Evolutionary conservation across 2,888 invertebrate species (phyloP).

Genomic region (Eucriotettix oculatus): DNA sequence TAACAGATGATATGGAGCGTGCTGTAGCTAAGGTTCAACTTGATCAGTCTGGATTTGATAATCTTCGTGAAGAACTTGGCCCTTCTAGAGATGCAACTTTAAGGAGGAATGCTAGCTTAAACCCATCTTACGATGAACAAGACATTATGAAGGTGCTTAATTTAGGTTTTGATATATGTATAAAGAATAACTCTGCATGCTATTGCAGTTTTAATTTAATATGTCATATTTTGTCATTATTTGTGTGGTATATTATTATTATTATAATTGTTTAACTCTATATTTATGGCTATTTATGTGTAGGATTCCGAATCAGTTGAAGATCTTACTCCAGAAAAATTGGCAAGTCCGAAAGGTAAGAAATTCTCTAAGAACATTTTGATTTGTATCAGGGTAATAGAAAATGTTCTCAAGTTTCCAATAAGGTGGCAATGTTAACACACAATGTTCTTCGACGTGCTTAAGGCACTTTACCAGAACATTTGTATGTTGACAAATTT

Average conservation of each 20-base stretch:
- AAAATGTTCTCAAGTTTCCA: no score
- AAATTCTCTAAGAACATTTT: not conserved
- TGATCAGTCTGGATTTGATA: conserved; percentile 35
- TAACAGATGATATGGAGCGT: conserved; percentile 58
- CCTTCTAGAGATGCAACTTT: conserved; percentile 25
- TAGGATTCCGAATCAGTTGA: conserved; percentile 9
- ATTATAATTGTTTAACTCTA: not conserved
- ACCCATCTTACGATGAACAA: conserved; percentile 38
- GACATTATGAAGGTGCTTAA: conserved; percentile 32
- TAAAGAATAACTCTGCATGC: no score
- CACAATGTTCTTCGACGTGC: no score
- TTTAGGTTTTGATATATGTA: not conserved
- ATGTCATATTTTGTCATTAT: no score
- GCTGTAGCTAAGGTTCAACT: conserved; percentile 44
- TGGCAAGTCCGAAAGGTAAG: not conserved
- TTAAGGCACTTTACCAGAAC: no score
- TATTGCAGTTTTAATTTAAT: no score
- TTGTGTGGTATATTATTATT: not conserved
- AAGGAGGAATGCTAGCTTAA: conserved; percentile 30
- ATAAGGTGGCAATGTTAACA: no score
- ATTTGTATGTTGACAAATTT: not conserved
- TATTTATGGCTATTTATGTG: not conserved
- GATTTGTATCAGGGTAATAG: no score
- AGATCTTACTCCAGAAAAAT: not conserved
- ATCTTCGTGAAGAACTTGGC: conserved; percentile 33